Evolutionary conservation across 2,113 vertebrate genomes (phyloP).

Genomic region (Pithys albifrons): DNA sequence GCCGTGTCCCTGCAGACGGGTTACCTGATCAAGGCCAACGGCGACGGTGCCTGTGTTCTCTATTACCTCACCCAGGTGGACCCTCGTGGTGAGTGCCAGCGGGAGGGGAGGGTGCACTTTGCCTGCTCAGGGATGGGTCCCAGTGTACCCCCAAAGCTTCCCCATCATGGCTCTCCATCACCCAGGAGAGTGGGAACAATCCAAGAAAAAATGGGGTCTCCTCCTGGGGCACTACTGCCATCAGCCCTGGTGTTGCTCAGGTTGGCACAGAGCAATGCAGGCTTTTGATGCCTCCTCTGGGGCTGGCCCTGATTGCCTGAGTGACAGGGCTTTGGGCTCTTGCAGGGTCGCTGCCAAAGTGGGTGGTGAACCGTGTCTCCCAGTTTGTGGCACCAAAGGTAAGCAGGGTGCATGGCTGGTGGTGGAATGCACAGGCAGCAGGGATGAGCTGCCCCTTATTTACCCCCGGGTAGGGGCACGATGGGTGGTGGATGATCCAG

Average conservation of each 20-base stretch:
- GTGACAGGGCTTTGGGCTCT: background rate
- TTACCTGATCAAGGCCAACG: slow-evolving; percentile 82
- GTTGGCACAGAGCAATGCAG: accelerated
- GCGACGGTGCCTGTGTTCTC: slow-evolving; percentile 73
- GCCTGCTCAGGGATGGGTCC: background rate
- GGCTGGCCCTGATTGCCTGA: background rate
- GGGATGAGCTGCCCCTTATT: background rate
- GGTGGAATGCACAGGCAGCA: background rate
- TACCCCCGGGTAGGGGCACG: background rate
- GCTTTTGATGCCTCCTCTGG: background rate
- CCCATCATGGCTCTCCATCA: background rate
- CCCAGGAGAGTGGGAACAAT: background rate
- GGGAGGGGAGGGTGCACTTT: background rate
- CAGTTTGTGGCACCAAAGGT: slow-evolving; percentile 88
- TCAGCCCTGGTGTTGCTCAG: background rate
- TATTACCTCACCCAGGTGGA: slow-evolving; percentile 90
- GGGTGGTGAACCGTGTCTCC: slow-evolving; percentile 87
- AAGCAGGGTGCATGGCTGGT: background rate
- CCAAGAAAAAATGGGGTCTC: background rate
- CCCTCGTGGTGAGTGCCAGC: slow-evolving; percentile 78
- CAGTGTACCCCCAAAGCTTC: background rate
- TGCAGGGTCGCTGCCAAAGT: slow-evolving; percentile 85
- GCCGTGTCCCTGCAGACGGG: slow-evolving; percentile 83
- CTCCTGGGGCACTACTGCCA: background rate
- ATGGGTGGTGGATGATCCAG: background rate